phyloP scores from a whole-genome alignment of 37 sponge, comb jelly and placozoan species.

The Theonella swinhoei region DNA sequence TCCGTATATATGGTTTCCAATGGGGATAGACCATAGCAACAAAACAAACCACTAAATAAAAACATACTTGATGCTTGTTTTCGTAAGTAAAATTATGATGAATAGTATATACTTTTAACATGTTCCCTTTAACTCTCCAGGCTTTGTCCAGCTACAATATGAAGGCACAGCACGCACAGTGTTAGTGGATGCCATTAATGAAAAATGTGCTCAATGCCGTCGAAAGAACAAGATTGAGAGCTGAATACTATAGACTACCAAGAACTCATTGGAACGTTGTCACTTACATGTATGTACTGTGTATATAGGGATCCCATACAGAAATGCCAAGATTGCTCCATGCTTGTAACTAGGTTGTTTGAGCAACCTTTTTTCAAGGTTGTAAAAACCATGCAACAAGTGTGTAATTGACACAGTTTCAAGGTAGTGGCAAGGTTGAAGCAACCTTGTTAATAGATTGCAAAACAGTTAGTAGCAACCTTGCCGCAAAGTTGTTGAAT shows the following conservation, averaged over 20 bases:
- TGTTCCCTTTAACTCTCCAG: too few species aligned
- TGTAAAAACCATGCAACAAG: background rate
- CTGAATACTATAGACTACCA: too few species aligned
- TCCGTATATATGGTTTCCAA: background rate
- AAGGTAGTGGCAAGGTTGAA: background rate
- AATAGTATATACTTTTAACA: too few species aligned
- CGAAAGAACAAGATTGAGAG: conserved; percentile 2
- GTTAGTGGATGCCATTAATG: conserved; percentile 46
- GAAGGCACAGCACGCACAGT: too few species aligned
- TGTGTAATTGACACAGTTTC: background rate
- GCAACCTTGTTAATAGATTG: background rate
- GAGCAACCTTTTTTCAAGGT: too few species aligned
- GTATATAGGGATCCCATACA: background rate
- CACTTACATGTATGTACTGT: too few species aligned
- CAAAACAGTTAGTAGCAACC: background rate
- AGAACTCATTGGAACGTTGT: too few species aligned
- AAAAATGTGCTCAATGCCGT: conserved; percentile 51
- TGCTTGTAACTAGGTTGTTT: too few species aligned
- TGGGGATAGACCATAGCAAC: conserved; percentile 8
- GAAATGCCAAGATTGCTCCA: too few species aligned
- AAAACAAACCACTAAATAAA: conserved; percentile 10
- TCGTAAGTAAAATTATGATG: conserved; percentile 17
- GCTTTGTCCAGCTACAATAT: too few species aligned
- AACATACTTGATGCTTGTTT: conserved; percentile 31
- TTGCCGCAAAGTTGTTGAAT: background rate